Conservation (phyloP, 2,113 vertebrate genomes). For the Sclerurus mexicanus region DNA sequence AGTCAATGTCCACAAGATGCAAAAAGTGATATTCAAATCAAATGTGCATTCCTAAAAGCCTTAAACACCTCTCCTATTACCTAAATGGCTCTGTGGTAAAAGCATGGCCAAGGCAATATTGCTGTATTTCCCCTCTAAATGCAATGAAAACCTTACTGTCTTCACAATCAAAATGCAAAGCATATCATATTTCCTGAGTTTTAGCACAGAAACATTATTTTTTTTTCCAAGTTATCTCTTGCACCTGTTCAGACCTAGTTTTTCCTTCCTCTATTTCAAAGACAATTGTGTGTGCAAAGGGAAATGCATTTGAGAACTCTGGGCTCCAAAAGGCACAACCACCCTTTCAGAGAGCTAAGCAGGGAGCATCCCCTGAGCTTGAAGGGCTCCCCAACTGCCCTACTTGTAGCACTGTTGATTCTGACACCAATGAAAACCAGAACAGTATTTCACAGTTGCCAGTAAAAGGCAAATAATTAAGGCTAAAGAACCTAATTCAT, state of each 20-base stretch:
- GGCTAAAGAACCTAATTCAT: neutral
- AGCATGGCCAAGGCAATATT: neutral
- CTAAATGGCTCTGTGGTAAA: neutral
- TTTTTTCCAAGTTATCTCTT: neutral
- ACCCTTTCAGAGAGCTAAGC: neutral
- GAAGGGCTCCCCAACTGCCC: neutral
- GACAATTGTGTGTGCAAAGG: rapidly evolving
- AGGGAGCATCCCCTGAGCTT: neutral
- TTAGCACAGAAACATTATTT: neutral
- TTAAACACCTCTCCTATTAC: neutral
- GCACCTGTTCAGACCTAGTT: neutral
- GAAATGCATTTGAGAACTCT: neutral
- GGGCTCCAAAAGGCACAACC: neutral
- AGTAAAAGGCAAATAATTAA: neutral
- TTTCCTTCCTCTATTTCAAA: neutral
- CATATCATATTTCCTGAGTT: neutral
- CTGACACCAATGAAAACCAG: neutral
- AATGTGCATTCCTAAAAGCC: neutral
- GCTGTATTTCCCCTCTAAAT: neutral
- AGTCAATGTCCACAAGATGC: neutral
- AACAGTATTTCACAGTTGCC: neutral
- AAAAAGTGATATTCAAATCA: neutral
- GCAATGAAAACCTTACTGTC: neutral
- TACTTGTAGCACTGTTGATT: neutral
- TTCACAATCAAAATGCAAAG: neutral